phyloP scores from a whole-genome alignment of 2,888 invertebrate species.

The Acanthococcus lagerstroemiae region DNA sequence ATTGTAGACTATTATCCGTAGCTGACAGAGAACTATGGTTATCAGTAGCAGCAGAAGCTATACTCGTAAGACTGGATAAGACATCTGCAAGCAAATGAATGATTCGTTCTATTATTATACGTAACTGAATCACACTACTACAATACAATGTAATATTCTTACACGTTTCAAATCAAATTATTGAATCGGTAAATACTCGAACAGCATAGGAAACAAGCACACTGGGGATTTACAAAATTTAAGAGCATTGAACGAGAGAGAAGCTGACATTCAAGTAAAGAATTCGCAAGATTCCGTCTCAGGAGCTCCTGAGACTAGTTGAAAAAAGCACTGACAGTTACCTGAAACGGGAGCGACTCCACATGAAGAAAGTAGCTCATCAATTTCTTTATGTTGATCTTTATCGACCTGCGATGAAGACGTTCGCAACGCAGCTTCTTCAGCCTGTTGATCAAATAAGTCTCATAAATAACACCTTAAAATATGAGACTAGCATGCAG shows the following conservation, averaged over 20 bases:
- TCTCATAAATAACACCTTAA: neutral
- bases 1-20: constrained; percentile 61
- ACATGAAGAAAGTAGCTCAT: constrained; percentile 75
- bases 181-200: neutral
- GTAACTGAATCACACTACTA: no score
- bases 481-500: neutral
- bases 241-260: no score
- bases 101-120: no score
- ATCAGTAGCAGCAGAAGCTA: constrained; percentile 69
- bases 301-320: no score
- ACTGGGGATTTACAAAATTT: no score
- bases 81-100: constrained; percentile 51
- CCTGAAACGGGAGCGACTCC: constrained; percentile 77
- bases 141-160: no score
- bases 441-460: constrained; percentile 40
- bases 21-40: constrained; percentile 58
- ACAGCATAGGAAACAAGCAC: neutral
- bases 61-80: constrained; percentile 68
- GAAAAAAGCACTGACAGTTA: constrained; percentile 35
- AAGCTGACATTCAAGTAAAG: no score
- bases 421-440: constrained; percentile 44
- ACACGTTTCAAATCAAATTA: no score
- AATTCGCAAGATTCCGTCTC: no score
- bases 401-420: constrained; percentile 45
- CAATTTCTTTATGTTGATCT: constrained; percentile 57